These are phyloP conservation scores for Globicephala melas DNA, from an alignment of 2,113 vertebrate genomes.

Conservation along the genomic window DNA sequence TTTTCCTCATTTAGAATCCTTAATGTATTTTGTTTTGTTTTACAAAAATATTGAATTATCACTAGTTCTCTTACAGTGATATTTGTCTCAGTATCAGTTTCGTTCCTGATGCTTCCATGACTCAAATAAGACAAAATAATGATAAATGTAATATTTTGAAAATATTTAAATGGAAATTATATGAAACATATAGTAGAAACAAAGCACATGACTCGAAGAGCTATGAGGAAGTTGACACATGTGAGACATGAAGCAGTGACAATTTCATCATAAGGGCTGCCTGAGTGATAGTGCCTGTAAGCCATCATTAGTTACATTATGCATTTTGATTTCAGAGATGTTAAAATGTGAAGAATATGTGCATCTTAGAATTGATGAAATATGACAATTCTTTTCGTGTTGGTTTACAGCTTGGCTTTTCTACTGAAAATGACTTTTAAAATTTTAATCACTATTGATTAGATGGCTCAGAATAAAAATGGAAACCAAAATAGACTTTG, in stretches of 20 bases:
- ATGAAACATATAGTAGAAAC: background rate
- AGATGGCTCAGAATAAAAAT: background rate
- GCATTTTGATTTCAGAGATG: background rate
- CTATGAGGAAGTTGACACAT: background rate
- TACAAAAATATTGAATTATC: background rate
- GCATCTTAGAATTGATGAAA: background rate
- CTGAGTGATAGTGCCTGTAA: background rate
- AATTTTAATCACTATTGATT: background rate
- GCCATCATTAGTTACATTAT: background rate
- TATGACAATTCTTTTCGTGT: background rate
- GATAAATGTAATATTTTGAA: background rate
- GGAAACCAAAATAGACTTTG: background rate
- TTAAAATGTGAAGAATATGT: background rate
- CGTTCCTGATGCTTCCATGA: background rate
- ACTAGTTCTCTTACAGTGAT: background rate
- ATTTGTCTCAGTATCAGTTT: background rate
- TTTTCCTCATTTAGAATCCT: background rate
- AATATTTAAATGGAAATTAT: background rate
- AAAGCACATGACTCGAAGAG: background rate
- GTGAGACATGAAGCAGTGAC: background rate
- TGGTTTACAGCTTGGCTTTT: background rate
- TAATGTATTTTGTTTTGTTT: background rate
- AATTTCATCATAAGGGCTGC: background rate
- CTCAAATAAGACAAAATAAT: background rate
- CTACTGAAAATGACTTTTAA: background rate